Evolutionary conservation across 2,113 vertebrate genomes (phyloP).

Genomic region (Eptesicus fuscus): DNA sequence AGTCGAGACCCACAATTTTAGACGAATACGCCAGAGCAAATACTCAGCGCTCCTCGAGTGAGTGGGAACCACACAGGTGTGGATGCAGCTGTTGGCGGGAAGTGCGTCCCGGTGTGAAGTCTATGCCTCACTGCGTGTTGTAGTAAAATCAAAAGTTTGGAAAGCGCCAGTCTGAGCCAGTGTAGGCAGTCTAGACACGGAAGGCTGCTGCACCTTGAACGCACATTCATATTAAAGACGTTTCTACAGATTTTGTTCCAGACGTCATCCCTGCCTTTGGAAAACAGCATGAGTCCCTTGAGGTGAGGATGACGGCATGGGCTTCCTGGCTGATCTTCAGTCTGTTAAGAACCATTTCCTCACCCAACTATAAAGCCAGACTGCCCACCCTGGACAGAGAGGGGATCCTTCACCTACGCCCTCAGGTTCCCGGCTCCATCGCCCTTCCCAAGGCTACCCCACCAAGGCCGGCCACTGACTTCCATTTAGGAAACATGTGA

Average conservation of each 20-base stretch:
- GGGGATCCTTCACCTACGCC: background rate
- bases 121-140: background rate
- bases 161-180: background rate
- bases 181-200: background rate
- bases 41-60: background rate
- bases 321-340: background rate
- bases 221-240: background rate
- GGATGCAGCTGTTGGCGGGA: accelerated
- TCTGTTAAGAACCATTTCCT: background rate
- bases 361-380: background rate
- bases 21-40: background rate
- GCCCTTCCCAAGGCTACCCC: background rate
- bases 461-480: background rate
- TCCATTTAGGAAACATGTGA: background rate
- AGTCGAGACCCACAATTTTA: background rate
- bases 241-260: no score
- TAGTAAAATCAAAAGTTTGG: background rate
- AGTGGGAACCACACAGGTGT: accelerated
- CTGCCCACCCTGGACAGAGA: background rate
- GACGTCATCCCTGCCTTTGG: background rate
- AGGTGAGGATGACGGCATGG: background rate
- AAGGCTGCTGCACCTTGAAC: background rate
- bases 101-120: accelerated
- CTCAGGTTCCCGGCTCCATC: background rate
- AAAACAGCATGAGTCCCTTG: no score